Base-by-base conservation (phyloP, 2,113 vertebrate genomes). In the Rynchops niger region DNA sequence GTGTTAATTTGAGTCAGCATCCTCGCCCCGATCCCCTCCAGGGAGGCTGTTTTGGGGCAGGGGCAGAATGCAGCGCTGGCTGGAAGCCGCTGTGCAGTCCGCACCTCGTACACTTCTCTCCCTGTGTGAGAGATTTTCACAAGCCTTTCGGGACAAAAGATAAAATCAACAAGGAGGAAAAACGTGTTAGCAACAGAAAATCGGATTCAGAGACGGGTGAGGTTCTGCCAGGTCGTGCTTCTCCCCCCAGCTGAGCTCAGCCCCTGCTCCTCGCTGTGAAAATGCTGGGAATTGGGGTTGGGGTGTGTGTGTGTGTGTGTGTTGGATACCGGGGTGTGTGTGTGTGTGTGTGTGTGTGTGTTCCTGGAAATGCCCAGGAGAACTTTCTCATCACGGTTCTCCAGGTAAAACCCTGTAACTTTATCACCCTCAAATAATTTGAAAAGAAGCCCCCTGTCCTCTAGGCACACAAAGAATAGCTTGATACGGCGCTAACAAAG, bases 401-500 rank as follows among this genome's bases (percentile, higher is more conserved):
- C 70, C 94, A 96, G 93, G 94, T 95, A 96, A 90, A 90, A 76
- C 63, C 76, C 82, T 95, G 95, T 96, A 98, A 98, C 94, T 92
- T 96, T 95, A 97, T 94, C 97, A 85, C 90, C 86, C 87, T 86
- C 85, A 20, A 38, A 85, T 84, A 82, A 88, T 88, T 70, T 71
- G 82, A 92, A 95, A 90, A 90, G 90, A 70, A 82, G 77, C 83
- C 80, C 88, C 93, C 73, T 90, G 66, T 95, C 93, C 59, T 92
- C 88, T 43, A 86, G 95, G 90, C 88, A 87, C 90, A 98, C 97
- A 97, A 98, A 97, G 94, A 90, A 72, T 59, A 88, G 95, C 86
- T 97, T 97, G 97, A 96, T 97, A 95, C 6, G 4, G 86, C 40
- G 83, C 93, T 96, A 97, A 97, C 97, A 97, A 97, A 97, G 97